Conservation (phyloP, 2,797 vertebrate genomes). For the Hoplostethus mediterraneus region DNA sequence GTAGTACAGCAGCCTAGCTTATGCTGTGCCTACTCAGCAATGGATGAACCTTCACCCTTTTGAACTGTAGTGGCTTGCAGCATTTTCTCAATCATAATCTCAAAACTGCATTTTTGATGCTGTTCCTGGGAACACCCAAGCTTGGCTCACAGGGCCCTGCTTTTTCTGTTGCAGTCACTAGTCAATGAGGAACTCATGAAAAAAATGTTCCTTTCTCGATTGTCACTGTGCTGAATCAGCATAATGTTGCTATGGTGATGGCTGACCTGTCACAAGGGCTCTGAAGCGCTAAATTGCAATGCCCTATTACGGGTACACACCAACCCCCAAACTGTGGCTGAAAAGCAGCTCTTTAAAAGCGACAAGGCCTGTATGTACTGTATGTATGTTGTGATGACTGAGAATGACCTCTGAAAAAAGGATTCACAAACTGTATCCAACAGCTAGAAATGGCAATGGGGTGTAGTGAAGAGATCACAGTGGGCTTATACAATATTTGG, state of each 20-base stretch:
- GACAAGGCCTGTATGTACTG: conserved; percentile 19
- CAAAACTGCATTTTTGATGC: background rate
- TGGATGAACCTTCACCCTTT: too few species aligned
- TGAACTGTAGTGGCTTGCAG: too few species aligned
- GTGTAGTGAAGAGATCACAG: background rate
- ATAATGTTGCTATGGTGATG: conserved; percentile 78
- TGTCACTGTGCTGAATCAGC: conserved; percentile 74
- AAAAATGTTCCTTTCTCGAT: conserved; percentile 46
- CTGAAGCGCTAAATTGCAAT: conserved; percentile 63
- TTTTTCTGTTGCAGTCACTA: conserved; percentile 40
- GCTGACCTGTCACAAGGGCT: conserved; percentile 69
- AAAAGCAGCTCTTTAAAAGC: conserved; percentile 35
- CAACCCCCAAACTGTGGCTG: conserved; percentile 55
- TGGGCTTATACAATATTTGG: background rate
- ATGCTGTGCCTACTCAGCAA: too few species aligned
- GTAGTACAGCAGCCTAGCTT: too few species aligned
- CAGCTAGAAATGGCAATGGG: background rate
- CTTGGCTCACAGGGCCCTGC: background rate
- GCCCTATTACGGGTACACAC: conserved; percentile 50
- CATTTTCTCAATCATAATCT: too few species aligned
- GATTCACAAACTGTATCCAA: background rate
- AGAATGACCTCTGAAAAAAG: background rate
- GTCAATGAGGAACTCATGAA: conserved; percentile 30
- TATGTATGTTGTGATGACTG: background rate
- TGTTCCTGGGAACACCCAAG: background rate